Evolutionary conservation across 2,113 vertebrate species (phyloP).

Genomic region (Axis porcinus): DNA sequence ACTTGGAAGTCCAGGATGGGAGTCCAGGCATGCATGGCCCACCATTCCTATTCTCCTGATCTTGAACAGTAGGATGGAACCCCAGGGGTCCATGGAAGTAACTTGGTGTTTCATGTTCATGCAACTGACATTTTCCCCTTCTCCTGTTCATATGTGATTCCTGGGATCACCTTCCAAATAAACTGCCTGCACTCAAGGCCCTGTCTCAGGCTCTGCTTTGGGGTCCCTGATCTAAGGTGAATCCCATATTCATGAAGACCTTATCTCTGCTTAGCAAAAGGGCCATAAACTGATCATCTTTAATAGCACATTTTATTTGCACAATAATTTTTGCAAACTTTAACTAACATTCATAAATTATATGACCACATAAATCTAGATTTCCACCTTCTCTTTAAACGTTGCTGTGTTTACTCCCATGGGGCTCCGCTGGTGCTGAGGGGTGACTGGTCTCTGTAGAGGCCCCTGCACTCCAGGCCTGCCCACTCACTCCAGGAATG

Average conservation of each 20-base stretch:
- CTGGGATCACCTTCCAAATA: not conserved
- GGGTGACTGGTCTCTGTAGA: not conserved
- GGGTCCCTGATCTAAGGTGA: not conserved
- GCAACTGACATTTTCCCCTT: not conserved
- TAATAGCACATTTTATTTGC: not conserved
- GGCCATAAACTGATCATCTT: not conserved
- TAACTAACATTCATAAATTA: not conserved
- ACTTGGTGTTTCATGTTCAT: not conserved
- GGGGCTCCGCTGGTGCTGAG: not conserved
- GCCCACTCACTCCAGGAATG: not conserved
- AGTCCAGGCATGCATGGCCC: rapidly evolving
- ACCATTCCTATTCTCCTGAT: not conserved
- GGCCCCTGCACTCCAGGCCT: too few relatives aligned
- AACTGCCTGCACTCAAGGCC: not conserved
- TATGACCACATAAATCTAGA: not conserved
- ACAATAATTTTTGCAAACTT: not conserved
- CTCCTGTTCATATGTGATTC: not conserved
- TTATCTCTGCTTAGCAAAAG: not conserved
- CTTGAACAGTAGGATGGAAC: not conserved
- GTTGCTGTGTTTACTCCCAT: not conserved
- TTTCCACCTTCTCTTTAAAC: not conserved
- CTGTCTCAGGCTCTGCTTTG: not conserved
- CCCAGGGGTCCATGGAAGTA: not conserved
- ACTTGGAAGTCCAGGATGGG: not conserved
- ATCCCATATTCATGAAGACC: too few relatives aligned